These are phyloP conservation scores for Magallana ariakensis DNA, from an alignment of 1,140 invertebrate genomes.

Conservation along the genomic window DNA sequence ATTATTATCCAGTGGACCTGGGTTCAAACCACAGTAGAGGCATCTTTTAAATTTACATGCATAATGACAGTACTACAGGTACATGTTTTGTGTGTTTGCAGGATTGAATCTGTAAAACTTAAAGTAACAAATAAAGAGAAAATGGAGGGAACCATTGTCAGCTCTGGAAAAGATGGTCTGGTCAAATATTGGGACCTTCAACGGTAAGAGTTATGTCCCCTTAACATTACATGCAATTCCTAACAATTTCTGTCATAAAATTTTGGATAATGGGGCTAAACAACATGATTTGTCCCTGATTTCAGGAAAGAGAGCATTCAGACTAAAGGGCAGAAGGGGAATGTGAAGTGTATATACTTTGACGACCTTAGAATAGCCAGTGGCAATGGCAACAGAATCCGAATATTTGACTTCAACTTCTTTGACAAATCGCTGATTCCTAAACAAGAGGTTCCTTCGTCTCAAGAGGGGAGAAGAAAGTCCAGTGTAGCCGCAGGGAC, in stretches of 20 bases:
- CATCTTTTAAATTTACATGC: too few relatives aligned
- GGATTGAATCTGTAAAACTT: constrained; percentile 72
- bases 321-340: constrained; percentile 64
- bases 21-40: too few relatives aligned
- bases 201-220: constrained; percentile 59
- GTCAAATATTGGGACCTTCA: constrained; percentile 74
- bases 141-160: constrained; percentile 67
- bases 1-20: too few relatives aligned
- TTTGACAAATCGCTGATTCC: constrained; percentile 21
- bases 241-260: background rate
- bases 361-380: constrained; percentile 72
- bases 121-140: constrained; percentile 63
- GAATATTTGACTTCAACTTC: constrained; percentile 72
- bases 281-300: constrained; percentile 10
- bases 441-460: background rate
- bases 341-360: constrained; percentile 71
- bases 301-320: constrained; percentile 69
- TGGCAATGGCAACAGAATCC: constrained; percentile 69
- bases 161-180: constrained; percentile 72
- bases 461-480: background rate
- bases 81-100: constrained; percentile 39
- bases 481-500: background rate
- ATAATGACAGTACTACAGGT: too few relatives aligned
- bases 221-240: background rate
- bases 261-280: background rate